Base-by-base conservation (phyloP, 1,140 invertebrate species). In the Saccostrea glomerata region DNA sequence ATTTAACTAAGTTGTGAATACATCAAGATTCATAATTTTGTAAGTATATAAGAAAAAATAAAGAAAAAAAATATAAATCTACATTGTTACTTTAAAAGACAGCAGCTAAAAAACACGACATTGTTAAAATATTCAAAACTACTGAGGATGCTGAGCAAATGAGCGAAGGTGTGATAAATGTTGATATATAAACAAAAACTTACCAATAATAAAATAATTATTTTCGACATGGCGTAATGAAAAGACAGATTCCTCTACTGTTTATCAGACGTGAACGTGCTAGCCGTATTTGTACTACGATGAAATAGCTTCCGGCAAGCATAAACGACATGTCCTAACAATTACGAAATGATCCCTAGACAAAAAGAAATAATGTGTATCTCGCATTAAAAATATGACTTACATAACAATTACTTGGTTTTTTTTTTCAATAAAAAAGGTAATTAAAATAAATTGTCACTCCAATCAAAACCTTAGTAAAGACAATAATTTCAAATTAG, bases 181-280 rank as follows among this genome's bases (percentile, higher is more conserved):
- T 56, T 56, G 55, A 56, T 13, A 60, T 60, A 13, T 17, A 63
- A 63, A 63, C 0, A 63, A 63, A 63, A 63, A n/a, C 70, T 77
- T 77, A 77, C 70, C 70, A 77, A 25, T 11, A 77, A 15, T 12
- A 77, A 17, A 77, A 25, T 25, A 77, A 77, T 23, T 30, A 36
- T 25, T 77, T 77, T 77, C 70, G 70, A 77, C 70, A 77, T 77
- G 70, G 70, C 70, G 30, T 15, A 15, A 66, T 66, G 60, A 66
- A 66, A 66, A 66, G 47, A 9, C 47, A 47, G 47, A 47, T 5
- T 17, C n/a, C 58, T 63, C 58, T 6, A 20, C 17, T 77, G 70
- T 25, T 77, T 77, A 36, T 36, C 9, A 25, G 13, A 77, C 58
- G 70, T 36, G 13, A 30, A 77, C 70, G 70, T 40, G 70, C 25